Base-by-base conservation (phyloP, 2,888 invertebrate species). In the Charanyca ferruginea region DNA sequence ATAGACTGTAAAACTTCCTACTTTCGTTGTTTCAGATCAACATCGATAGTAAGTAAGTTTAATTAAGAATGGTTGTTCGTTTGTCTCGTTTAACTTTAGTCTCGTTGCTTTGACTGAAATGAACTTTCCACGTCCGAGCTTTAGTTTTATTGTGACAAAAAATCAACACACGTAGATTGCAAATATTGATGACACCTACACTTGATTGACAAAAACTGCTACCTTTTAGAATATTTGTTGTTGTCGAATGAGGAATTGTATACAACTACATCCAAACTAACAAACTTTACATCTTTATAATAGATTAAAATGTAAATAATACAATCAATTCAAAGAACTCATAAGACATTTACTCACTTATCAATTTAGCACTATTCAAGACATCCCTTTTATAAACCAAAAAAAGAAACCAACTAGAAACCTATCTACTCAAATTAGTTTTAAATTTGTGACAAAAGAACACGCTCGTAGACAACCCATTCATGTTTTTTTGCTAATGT, bases 401-500 rank as follows among this genome's bases (percentile, higher is more conserved):
- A 51, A 13, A 42, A 52, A 38, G 4, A 35, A 52, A 48, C 20
- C 6, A 55, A 22, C 20, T 22, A 38, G 38, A 13, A 13, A 38
- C 35, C 35, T 35, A 35, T 13, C 38, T 16, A 66, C 52, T 54
- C 52, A 57, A 75, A 70, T 71, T 58, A 66, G 75, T 60, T 55
- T 66, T 45, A 62, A 74, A 66, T 72, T 71, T 66, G 66, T 66
- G n/a, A 48, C 42, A 58, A 45, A 63, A 64, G n/a, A 54, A 70
- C 58, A 41, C 49, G 45, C 25, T 18, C n/a, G n/a, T 55, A 54
- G 41, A 38, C 44, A 59, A 64, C 53, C 57, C 32, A 71, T 79
- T 77, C 49, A 59, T 7, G 3, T 41, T 65, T 76, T 71, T 83
- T 83, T 80, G 42, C 52, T 25, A 66, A 64, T 69, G 61, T 65